Base-by-base conservation (phyloP, 1,140 invertebrate genomes). In the Adoxophyes honmai region DNA sequence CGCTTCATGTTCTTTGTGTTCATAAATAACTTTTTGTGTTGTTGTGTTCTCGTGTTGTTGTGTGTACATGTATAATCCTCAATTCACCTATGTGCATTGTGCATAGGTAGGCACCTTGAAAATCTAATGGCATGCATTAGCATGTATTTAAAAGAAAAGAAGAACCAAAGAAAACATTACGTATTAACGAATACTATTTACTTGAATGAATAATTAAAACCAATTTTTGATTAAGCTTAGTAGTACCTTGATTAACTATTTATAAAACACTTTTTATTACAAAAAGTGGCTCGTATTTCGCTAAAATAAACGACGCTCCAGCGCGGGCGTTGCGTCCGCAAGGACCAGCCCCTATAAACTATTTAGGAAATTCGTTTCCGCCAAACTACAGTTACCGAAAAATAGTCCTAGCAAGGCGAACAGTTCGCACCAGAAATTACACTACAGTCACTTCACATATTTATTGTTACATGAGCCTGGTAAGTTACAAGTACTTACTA, bases 281-380 rank as follows among this genome's bases (percentile, higher is more conserved):
- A 21, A 21, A n/a, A 48, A 48, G 18, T 48, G 21, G 15, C 18
- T 48, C n/a, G 37, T 58, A 58, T 61, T 68, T 55, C 52, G 39
- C 39, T 58, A 38, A 60, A 66, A 70, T 70, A 70, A 70, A 64
- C 44, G 57, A 10, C 18, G n/a, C 13, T 11, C 18, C 58, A 63
- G 58, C 57, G 58, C 52, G 60, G 62, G 52, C 57, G 56, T 62
- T 55, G 39, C 38, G 57, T 63, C 64, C 70, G 14, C 15, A 48
- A 67, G 64, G 70, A 64, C 2, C 53, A 59, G 67, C 70, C 67
- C 64, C 67, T 70, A 57, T 64, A 60, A 73, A 70, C 59, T 70
- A 73, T 67, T 70, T 67, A 59, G 14, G 55, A 21, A 38, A 52
- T 39, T 52, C 35, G 42, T 48, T 67, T 67, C 57, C 59, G 33